Conservation (phyloP, 2,113 vertebrate genomes). For the Peucedramus taeniatus region DNA sequence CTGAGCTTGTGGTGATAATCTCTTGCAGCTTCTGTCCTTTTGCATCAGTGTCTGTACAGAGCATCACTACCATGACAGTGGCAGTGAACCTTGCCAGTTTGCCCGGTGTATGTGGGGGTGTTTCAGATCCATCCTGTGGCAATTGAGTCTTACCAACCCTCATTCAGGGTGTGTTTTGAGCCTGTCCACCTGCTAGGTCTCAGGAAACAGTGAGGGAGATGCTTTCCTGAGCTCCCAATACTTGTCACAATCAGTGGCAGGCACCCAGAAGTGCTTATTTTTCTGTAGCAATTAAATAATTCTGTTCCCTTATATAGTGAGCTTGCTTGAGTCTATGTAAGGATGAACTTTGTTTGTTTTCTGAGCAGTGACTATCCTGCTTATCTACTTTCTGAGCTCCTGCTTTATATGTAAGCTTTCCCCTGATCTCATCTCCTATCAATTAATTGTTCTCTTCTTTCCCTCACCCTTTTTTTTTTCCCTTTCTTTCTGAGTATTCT, state of each 20-base stretch:
- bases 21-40: neutral
- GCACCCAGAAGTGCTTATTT: neutral
- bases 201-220: neutral
- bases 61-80: neutral
- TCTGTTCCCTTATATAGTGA: neutral
- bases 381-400: neutral
- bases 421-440: neutral
- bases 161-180: neutral
- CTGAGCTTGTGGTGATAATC: neutral
- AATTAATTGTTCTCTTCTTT: neutral
- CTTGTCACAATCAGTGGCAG: neutral
- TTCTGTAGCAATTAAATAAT: neutral
- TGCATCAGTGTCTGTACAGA: neutral
- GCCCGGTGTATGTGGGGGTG: fast-evolving
- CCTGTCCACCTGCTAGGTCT: neutral
- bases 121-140: fast-evolving
- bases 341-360: neutral
- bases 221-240: neutral
- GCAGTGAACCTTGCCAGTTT: neutral
- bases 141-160: neutral
- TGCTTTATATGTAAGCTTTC: neutral
- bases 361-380: neutral
- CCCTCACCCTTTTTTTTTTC: too few relatives aligned
- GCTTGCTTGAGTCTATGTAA: neutral
- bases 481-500: neutral